A percentile compares a stretch with the other conserved stretches of the same genome.
Evolutionary conservation across 1,140 invertebrate species (phyloP).

Genomic region (Lepidostoma basale): DNA sequence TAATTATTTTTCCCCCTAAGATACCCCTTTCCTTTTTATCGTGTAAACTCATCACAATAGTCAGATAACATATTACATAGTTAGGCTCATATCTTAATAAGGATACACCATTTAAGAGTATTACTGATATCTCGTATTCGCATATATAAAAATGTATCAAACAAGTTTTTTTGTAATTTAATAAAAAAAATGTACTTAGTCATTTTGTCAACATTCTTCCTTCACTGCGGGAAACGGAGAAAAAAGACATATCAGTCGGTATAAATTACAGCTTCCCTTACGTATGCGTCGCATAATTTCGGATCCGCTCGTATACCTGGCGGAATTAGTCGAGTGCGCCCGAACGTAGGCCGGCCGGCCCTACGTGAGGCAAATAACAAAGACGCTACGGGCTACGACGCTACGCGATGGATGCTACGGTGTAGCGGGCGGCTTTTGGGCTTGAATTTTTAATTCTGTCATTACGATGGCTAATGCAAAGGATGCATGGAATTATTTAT

Average conservation of each 20-base stretch:
- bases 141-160: no score
- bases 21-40: no score
- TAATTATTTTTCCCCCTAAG: no score
- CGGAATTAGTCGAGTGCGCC: constrained; percentile 26
- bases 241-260: constrained; percentile 16
- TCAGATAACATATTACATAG: no score
- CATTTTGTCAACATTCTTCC: no score
- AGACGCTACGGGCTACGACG: neutral
- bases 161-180: no score
- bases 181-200: no score
- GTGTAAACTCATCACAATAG: no score
- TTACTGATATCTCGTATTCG: no score
- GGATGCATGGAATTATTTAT: neutral
- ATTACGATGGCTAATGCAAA: neutral
- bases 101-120: no score
- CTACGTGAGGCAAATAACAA: constrained; percentile 22
- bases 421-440: neutral
- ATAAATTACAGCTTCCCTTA: constrained; percentile 30
- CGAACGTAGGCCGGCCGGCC: neutral
- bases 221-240: neutral
- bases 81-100: no score
- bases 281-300: constrained; percentile 36
- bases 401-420: neutral
- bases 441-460: constrained; percentile 20
- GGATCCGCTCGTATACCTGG: constrained; percentile 11